phyloP scores from a whole-genome alignment of 2,797 vertebrate genomes.

The Micropoecilia bifurca region DNA sequence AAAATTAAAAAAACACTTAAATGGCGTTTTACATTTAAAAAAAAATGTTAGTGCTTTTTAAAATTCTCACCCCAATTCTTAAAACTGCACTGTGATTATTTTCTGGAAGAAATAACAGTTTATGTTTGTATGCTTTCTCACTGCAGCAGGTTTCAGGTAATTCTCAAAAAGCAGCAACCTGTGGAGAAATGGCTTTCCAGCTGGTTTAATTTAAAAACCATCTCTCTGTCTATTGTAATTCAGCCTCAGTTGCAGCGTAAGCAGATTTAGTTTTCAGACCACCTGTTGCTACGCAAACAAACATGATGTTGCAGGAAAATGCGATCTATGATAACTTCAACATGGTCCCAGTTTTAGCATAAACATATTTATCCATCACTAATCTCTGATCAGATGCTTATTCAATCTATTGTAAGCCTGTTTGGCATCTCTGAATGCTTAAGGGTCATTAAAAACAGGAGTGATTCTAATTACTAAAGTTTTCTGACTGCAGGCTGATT shows the following conservation, averaged over 20 bases:
- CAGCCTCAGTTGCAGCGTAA: background rate
- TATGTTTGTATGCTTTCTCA: background rate
- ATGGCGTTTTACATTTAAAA: no score
- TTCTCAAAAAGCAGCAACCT: background rate
- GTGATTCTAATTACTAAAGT: conserved; percentile 22
- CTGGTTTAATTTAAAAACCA: background rate
- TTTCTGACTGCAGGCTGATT: background rate
- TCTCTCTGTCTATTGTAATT: background rate
- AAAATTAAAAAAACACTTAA: no score
- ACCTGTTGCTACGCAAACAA: background rate
- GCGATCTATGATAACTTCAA: background rate
- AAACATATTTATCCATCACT: background rate
- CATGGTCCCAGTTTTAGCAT: background rate
- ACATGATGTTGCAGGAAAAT: background rate
- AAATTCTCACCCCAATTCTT: background rate
- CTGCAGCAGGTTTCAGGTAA: background rate
- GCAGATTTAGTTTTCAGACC: background rate
- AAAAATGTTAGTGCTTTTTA: background rate
- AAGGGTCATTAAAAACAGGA: conserved; percentile 3
- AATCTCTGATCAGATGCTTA: background rate
- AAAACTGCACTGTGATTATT: background rate
- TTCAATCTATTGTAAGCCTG: background rate
- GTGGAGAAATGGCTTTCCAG: background rate
- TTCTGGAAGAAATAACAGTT: background rate
- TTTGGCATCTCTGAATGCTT: conserved; percentile 13